Percentiles rank a stretch among this genome's conserved stretches.
Conservation (phyloP, 2,113 vertebrate species). For the Serinus canaria region DNA sequence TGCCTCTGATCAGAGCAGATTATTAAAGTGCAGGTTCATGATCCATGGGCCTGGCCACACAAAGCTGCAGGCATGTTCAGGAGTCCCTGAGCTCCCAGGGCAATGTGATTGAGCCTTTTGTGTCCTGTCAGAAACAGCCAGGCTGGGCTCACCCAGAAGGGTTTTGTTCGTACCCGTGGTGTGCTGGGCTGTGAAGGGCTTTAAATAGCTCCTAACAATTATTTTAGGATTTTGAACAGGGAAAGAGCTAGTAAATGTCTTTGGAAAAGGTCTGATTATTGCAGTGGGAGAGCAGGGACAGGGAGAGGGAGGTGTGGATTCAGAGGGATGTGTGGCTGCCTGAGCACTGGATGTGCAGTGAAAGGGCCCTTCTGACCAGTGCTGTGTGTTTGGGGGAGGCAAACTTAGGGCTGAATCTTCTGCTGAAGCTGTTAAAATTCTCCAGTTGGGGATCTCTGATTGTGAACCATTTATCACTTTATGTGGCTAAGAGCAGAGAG, state of each 20-base stretch:
- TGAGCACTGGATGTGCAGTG: fast-evolving
- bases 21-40: neutral
- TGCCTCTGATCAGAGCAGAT: neutral
- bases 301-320: neutral
- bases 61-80: neutral
- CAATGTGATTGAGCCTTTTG: neutral
- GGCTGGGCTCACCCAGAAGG: constrained; percentile 43
- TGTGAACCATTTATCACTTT: neutral
- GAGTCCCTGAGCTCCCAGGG: neutral
- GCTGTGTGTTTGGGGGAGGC: neutral
- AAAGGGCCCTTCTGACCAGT: neutral
- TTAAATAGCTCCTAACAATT: constrained; percentile 19
- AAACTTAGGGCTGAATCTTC: neutral
- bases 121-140: neutral
- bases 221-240: constrained; percentile 34
- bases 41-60: neutral
- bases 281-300: neutral
- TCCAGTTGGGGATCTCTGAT: neutral
- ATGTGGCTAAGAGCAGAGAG: neutral
- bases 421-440: neutral
- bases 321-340: neutral
- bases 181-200: neutral
- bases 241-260: constrained; percentile 22
- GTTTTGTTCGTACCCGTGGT: neutral
- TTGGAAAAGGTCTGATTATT: neutral